Conservation (phyloP, 2,113 vertebrate species). For the Mirounga angustirostris region DNA sequence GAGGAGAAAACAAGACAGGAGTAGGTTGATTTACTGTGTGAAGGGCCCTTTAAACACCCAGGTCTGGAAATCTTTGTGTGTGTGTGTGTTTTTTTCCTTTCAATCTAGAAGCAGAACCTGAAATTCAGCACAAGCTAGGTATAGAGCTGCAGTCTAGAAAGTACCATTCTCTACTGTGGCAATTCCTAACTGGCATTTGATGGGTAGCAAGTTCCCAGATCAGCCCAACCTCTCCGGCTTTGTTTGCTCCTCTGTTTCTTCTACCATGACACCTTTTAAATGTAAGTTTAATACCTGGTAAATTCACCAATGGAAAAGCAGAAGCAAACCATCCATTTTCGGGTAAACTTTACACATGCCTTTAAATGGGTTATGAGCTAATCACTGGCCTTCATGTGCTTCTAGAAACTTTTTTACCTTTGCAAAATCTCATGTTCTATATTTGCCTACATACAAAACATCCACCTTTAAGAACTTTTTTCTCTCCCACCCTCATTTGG, state of each 20-base stretch:
- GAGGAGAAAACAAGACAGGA: constrained; percentile 69
- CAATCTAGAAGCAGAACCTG: constrained; percentile 16
- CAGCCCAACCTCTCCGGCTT: background rate
- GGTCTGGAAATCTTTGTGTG: constrained; percentile 68
- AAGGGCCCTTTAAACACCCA: constrained; percentile 72
- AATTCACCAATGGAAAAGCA: background rate
- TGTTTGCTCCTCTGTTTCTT: constrained; percentile 28
- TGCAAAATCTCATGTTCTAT: background rate
- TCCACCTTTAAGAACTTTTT: background rate
- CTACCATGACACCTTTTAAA: background rate
- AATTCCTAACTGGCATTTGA: background rate
- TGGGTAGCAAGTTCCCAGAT: background rate
- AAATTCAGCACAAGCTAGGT: constrained; percentile 16
- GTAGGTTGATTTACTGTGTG: constrained; percentile 66
- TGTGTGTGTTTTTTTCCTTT: background rate
- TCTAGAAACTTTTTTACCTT: constrained; percentile 33
- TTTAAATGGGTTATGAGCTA: constrained; percentile 27
- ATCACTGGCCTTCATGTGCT: background rate
- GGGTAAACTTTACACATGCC: background rate
- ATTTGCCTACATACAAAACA: background rate
- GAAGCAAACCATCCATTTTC: constrained; percentile 12
- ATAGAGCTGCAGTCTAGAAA: background rate
- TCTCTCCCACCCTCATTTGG: background rate
- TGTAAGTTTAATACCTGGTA: background rate
- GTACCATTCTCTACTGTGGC: background rate